A percentile compares a stretch with the other conserved stretches of the same genome.
phyloP scores from a whole-genome alignment of 2,797 vertebrate genomes.

The Graptemys geographica region DNA sequence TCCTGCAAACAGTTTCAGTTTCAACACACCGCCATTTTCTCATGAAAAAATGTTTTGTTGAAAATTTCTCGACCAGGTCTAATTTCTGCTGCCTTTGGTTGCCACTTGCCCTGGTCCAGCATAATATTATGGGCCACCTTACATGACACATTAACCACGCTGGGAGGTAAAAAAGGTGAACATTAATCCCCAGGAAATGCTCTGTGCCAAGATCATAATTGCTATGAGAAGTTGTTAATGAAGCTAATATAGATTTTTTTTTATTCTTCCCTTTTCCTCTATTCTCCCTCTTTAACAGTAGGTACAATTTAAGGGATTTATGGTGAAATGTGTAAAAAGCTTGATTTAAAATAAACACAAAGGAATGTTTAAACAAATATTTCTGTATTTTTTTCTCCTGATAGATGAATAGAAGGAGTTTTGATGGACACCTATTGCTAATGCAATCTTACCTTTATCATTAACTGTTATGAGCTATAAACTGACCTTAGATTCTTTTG shows the following conservation, averaged over 20 bases:
- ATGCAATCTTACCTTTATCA: not conserved
- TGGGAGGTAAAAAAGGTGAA: not conserved
- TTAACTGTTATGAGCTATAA: not conserved
- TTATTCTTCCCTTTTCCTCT: not conserved
- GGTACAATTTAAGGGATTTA: not conserved
- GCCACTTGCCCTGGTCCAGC: not conserved
- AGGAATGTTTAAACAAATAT: not conserved
- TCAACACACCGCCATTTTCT: not conserved
- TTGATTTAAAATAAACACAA: not conserved
- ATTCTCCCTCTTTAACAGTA: not conserved
- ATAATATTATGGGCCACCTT: not conserved
- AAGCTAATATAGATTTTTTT: not conserved
- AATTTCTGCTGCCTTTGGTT: not conserved
- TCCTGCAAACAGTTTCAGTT: not conserved
- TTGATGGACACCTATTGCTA: not conserved
- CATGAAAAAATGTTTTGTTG: not conserved
- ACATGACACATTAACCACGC: not conserved
- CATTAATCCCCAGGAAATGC: not conserved
- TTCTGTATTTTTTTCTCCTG: not conserved
- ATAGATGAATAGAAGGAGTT: not conserved
- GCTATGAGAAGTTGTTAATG: not conserved
- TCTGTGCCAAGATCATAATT: not conserved
- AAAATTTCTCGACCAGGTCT: not conserved
- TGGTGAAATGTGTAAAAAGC: not conserved
- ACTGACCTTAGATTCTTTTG: not conserved